A percentile compares a stretch with the other conserved stretches of the same genome.
phyloP scores from a whole-genome alignment of 2,797 vertebrate species.

The Eulemur mongoz region DNA sequence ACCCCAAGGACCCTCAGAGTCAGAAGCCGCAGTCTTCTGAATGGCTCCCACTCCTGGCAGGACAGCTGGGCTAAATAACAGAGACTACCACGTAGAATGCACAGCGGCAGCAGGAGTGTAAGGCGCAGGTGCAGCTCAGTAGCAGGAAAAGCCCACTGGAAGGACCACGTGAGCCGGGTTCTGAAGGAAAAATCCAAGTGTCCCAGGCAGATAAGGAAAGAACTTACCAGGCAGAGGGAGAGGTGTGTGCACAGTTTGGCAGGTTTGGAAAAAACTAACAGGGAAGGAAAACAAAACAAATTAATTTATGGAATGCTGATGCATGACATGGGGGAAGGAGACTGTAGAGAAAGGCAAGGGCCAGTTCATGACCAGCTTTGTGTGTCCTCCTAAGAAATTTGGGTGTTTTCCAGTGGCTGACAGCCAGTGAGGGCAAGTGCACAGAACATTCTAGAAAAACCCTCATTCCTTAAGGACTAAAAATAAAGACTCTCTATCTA shows the following conservation, averaged over 20 bases:
- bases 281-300: background rate
- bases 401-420: background rate
- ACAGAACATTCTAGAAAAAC: constrained; percentile 51
- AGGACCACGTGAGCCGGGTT: background rate
- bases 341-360: background rate
- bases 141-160: background rate
- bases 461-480: background rate
- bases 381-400: background rate
- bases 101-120: no score
- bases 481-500: background rate
- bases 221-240: background rate
- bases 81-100: rapidly evolving
- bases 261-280: background rate
- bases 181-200: background rate
- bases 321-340: background rate
- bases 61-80: no score
- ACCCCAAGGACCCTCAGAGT: background rate
- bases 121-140: background rate
- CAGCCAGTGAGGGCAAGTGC: background rate
- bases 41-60: background rate
- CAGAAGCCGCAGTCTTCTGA: background rate
- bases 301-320: background rate
- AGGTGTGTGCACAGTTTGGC: background rate
- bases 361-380: background rate
- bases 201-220: background rate